Conservation (phyloP, 2,888 invertebrate genomes). For the Pilophorus perplexus region DNA sequence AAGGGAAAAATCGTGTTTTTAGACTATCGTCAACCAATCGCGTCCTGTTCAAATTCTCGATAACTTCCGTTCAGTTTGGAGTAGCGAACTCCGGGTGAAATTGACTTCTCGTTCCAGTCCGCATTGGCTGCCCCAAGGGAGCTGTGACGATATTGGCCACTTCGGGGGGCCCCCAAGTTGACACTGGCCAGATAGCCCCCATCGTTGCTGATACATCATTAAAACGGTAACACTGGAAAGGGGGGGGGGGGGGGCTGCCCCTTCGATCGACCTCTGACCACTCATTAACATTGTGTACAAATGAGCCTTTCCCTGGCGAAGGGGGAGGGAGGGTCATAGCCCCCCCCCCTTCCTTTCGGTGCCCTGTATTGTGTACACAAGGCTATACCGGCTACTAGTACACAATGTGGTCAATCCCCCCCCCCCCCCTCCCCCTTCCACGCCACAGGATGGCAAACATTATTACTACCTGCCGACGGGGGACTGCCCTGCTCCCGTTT, state of each 20-base stretch:
- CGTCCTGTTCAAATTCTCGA: no score
- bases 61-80: no score
- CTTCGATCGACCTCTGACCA: conserved; percentile 17
- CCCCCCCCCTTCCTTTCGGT: neutral
- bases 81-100: no score
- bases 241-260: no score
- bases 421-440: neutral
- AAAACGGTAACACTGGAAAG: conserved; percentile 2
- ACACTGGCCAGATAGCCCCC: neutral
- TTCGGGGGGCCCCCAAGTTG: neutral
- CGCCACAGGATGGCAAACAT: neutral
- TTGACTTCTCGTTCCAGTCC: no score
- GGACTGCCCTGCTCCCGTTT: neutral
- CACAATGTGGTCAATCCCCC: conserved; percentile 1
- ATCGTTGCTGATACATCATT: conserved; percentile 25
- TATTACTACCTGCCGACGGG: neutral
- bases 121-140: no score
- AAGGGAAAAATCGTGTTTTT: no score
- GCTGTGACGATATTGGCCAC: no score
- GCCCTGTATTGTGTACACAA: conserved; percentile 14
- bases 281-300: conserved; percentile 31
- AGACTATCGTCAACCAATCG: no score
- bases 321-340: neutral
- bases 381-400: conserved; percentile 1
- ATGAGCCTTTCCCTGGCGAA: conserved; percentile 4